Conservation (phyloP, 2,797 vertebrate genomes). For the Clarias fuscus region DNA sequence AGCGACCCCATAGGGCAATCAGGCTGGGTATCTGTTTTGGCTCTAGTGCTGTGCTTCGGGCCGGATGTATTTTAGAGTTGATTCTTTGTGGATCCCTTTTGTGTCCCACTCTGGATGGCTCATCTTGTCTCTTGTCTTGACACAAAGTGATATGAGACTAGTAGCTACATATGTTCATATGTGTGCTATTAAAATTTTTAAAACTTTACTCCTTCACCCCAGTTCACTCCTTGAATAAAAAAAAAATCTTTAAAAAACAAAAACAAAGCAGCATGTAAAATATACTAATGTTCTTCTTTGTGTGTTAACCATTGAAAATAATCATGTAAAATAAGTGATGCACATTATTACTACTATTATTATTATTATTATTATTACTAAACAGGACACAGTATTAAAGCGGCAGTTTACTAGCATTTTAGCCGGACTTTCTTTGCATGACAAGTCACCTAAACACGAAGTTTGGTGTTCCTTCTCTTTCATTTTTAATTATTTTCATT, state of each 20-base stretch:
- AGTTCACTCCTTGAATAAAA: constrained; percentile 43
- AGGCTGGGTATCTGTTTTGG: constrained; percentile 32
- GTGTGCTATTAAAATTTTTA: constrained; percentile 39
- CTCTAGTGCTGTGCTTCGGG: constrained; percentile 44
- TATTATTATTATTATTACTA: constrained; percentile 60
- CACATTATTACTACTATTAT: constrained; percentile 33
- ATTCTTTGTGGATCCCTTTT: constrained; percentile 23
- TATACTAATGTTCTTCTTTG: constrained; percentile 69
- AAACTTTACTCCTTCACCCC: constrained; percentile 32
- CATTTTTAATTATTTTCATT: constrained; percentile 61
- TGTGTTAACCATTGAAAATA: constrained; percentile 69
- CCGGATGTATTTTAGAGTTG: constrained; percentile 24
- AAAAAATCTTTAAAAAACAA: constrained; percentile 49
- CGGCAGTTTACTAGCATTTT: constrained; percentile 65
- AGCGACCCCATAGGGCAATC: constrained; percentile 31
- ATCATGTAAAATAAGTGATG: constrained; percentile 58
- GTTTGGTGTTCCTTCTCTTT: constrained; percentile 62
- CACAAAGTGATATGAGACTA: constrained; percentile 39
- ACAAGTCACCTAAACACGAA: constrained; percentile 63
- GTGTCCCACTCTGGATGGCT: constrained; percentile 39
- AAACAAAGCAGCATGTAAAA: constrained; percentile 71
- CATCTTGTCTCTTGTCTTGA: constrained; percentile 38
- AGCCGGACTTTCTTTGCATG: constrained; percentile 77
- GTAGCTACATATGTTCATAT: constrained; percentile 26
- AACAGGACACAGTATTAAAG: constrained; percentile 67